Evolutionary conservation across 1,140 invertebrate species (phyloP), one percentile per base, ranked within the genome.

Genomic region (Drosophila sechellia): DNA sequence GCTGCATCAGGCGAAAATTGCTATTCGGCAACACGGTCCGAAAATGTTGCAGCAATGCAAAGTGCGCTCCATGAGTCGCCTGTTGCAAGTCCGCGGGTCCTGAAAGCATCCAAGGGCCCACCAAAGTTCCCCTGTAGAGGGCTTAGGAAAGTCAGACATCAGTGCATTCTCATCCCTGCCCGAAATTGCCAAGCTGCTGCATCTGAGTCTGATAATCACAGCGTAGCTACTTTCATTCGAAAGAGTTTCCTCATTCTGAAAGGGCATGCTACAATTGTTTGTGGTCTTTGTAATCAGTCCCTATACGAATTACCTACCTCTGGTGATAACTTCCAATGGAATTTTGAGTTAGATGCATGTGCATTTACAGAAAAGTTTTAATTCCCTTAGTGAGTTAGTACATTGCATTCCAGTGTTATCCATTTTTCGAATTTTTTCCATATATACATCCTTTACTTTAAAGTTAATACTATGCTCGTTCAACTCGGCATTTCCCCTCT

Each of bases 21-120:
- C 84, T 79, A 79, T 73, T 83, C 83, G 66, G 79, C 66, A 83
- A 83, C 70, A 57, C 4, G 40, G 59, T 56, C 59, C 54, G 25
- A 75, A 75, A 65, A 49, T 63, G 77, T 78, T 78, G 63, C 77
- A 83, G 63, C 77, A 83, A 35, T 45, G 20, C 37, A 25, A 66
- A 69, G 17, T 50, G 42, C 37, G 42, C 13, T 56, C 11, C 35
- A 53, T 27, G 50, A 46, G 35, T 55, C 46, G 58, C 43, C 42
- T 56, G 42, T 61, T 74, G 77, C 77, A 60, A 42, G 39, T 53
- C 20, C 39, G 69, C 56, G 61, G 25, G 20, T 55, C 61, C 63
- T 63, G 53, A 79, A 69, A 64, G 22, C n/a, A 25, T 20, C 34
- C 25, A 34, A 25, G 35, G 54, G 22, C 6, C 8, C 31, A 31